Conservation (phyloP, 2,888 invertebrate genomes). For the Neria commutata region DNA sequence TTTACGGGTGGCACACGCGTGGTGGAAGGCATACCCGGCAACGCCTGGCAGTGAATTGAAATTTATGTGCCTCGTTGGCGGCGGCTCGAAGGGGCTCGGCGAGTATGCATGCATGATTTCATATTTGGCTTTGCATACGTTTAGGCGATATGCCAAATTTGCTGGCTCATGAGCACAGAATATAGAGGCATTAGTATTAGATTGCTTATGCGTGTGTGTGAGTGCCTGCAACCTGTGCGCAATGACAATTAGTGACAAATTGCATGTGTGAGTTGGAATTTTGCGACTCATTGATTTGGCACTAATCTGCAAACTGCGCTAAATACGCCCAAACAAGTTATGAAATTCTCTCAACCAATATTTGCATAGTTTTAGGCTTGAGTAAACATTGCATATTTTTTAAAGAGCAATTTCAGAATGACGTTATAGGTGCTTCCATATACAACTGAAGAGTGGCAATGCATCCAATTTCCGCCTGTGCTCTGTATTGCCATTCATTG, state of each 20-base stretch:
- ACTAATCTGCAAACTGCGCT: conserved; percentile 6
- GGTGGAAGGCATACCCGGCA: no score
- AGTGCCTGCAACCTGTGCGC: not conserved
- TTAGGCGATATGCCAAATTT: no score
- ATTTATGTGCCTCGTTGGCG: no score
- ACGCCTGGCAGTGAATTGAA: no score
- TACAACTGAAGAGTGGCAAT: no score
- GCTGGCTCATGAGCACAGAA: not conserved
- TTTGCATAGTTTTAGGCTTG: not conserved
- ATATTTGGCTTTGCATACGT: conserved; percentile 9
- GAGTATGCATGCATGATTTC: conserved; percentile 1
- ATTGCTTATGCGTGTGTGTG: not conserved
- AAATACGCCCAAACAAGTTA: not conserved
- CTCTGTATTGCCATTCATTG: no score
- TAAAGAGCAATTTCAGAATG: no score
- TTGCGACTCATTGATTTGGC: conserved; percentile 23
- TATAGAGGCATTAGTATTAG: not conserved
- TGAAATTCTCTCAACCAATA: no score
- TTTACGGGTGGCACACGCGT: no score
- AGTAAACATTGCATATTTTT: not conserved
- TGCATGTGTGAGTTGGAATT: conserved; percentile 18
- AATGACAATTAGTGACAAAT: conserved; percentile 29
- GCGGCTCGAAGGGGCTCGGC: no score
- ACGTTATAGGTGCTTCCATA: no score
- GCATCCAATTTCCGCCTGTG: no score